Evolutionary conservation across 2,888 invertebrate species (phyloP).

Genomic region (Himalopsyche kuldschensis): DNA sequence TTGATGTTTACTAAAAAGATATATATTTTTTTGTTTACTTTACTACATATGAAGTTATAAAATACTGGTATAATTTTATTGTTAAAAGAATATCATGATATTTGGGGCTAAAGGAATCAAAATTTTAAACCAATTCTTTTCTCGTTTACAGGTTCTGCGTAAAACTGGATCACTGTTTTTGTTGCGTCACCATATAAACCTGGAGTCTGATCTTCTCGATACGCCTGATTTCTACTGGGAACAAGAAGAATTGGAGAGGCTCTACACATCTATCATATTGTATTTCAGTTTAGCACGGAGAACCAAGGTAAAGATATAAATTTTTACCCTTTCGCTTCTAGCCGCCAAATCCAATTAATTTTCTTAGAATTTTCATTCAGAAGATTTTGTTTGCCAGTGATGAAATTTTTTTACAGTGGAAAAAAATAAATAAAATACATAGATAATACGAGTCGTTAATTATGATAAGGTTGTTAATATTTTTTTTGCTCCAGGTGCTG

Average conservation of each 20-base stretch:
- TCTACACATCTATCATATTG: conserved; percentile 80
- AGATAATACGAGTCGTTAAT: no score
- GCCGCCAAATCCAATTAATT: no score
- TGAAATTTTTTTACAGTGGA: no score
- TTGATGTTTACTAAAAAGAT: no score
- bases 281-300: conserved; percentile 85
- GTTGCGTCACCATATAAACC: conserved; percentile 84
- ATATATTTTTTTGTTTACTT: no score
- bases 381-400: conserved; percentile 11
- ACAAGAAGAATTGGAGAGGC: conserved; percentile 80
- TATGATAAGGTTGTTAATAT: not conserved
- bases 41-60: no score
- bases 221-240: conserved; percentile 99
- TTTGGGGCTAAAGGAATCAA: no score
- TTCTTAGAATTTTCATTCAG: no score
- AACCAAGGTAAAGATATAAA: conserved; percentile 65
- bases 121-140: not conserved
- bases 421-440: not conserved
- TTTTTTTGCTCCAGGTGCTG: conserved; percentile 69
- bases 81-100: no score
- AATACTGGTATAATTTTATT: no score
- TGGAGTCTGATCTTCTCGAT: conserved; percentile 91
- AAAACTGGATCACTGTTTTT: conserved; percentile 89
- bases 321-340: not conserved
- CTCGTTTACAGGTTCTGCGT: conserved; percentile 59